phyloP scores from a whole-genome alignment of 1,140 invertebrate species.

The Cherax destructor region DNA sequence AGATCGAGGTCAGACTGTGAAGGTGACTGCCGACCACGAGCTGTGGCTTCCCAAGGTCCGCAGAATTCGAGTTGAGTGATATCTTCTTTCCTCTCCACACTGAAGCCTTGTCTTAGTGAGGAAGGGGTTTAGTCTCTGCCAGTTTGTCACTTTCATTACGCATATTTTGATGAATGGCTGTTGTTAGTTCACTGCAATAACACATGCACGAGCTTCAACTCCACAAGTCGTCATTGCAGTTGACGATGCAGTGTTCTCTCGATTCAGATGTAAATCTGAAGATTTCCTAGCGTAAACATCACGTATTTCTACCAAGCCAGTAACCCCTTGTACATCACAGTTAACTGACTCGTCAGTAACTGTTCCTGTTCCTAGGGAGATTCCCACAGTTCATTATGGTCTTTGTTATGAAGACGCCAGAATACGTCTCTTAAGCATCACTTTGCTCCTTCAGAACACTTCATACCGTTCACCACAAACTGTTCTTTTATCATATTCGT shows the following conservation, averaged over 20 bases:
- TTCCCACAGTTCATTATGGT: background rate
- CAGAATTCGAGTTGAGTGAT: no score
- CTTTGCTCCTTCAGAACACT: background rate
- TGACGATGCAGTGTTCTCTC: slow-evolving; percentile 4
- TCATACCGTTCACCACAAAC: background rate
- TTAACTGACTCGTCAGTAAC: slow-evolving; percentile 21
- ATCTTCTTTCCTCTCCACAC: no score
- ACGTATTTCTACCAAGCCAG: background rate
- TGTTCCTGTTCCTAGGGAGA: slow-evolving; percentile 5
- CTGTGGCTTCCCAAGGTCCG: no score
- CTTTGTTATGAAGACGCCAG: background rate
- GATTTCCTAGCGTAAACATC: background rate
- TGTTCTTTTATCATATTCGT: background rate
- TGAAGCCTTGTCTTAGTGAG: no score
- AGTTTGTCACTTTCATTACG: no score
- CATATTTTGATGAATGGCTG: no score
- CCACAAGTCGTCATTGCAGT: background rate
- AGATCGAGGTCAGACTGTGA: no score
- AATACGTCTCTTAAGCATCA: background rate
- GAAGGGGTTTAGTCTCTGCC: no score
- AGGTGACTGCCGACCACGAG: no score
- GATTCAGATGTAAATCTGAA: background rate
- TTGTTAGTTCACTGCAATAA: background rate
- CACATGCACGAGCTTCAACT: background rate
- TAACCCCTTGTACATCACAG: background rate